Base-by-base conservation (phyloP, 2,888 invertebrate species). In the Netelia melanura region DNA sequence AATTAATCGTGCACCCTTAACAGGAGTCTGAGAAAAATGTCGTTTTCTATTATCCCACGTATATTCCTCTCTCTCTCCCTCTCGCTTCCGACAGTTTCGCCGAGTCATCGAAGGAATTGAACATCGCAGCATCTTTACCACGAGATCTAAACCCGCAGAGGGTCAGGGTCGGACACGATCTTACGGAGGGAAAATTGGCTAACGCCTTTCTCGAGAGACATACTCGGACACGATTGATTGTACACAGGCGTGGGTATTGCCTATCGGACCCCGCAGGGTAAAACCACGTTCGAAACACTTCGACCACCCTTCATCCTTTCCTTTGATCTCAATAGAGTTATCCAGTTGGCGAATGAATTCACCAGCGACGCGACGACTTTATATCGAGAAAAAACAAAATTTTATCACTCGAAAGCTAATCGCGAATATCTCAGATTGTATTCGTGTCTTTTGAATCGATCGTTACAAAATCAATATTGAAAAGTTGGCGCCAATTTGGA, bases 71-170 rank as follows among this genome's bases (percentile, higher is more conserved):
- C 74, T 14, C 38, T 80, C 58, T 30, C 43, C 64, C 58, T 48
- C 38, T 65, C 23, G 25, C 25, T 30, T 48, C 25, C 48, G 48
- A 44, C 38, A 6, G 58, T 56, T 38, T 21, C 64, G 72, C 21
- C 58, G 56, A 74, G 80, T 80, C 74, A 80, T 80, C 44, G 58
- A 30, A 72, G 80, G 38, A 80, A 74, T 48, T 48, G 58, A 80
- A 58, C 58, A 56, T 62, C 38, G 25, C 48, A 74, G 48, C 44
- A 48, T 74, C 65, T 65, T 25, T 25, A 21, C 61, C 56, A 25
- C 17, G 17, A 52, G 17, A 48, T 62, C 17, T 11, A 61, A 56
- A 10, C 8, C 54, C 17, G 14, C 21, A 72, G 54, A 54, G 25
- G 56, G 21, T 67, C 52, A 11, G 38, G 44, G 17, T 17, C 38